Evolutionary conservation across 1,140 invertebrate genomes (phyloP), one percentile per base, ranked within the genome.

Genomic region (Aphaenogaster ashmeadi): DNA sequence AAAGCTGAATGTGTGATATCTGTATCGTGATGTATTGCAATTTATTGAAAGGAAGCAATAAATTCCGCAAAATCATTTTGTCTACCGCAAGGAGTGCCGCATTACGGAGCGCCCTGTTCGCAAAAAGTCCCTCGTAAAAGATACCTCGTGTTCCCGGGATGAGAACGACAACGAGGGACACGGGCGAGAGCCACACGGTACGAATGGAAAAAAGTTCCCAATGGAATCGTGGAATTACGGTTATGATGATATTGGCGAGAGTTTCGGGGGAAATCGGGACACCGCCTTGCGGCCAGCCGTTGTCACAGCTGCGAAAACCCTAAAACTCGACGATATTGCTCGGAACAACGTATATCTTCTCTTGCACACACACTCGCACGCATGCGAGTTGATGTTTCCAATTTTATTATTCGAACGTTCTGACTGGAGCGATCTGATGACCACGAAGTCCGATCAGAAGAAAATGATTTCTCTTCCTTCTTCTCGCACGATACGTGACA

Each of bases 221-320:
- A 66, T 79, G 83, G 83, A 67, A 67, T 79, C 62, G 47, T 86
- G 75, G 74, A 86, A 86, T 79, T 79, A 86, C 52, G 74, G 50
- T 86, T 87, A 87, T 81, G 85, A 79, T 81, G 85, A 87, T 87
- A 87, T 87, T 87, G 78, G 77, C 85, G 60, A 38, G 64, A 87
- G 85, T 87, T 87, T 87, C 15, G 78, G 80, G 41, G 33, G 18
- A 62, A 81, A 81, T 69, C 85, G 78, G 18, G 52, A 15, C 52
- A 67, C 52, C 64, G 85, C 38, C 78, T 80, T 80, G 64, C 64
- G 75, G 52, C 44, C 64, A 87, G 78, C 78, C 64, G 62, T 83
- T 50, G 64, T 72, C 75, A 81, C 85, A 87, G 85, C 85, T 87
- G 85, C 85, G 78, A 87, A 87, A 87, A 87, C 78, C 85, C 85